Base-by-base conservation (phyloP, 2,888 invertebrate species). In the Meiosimyza decipiens region DNA sequence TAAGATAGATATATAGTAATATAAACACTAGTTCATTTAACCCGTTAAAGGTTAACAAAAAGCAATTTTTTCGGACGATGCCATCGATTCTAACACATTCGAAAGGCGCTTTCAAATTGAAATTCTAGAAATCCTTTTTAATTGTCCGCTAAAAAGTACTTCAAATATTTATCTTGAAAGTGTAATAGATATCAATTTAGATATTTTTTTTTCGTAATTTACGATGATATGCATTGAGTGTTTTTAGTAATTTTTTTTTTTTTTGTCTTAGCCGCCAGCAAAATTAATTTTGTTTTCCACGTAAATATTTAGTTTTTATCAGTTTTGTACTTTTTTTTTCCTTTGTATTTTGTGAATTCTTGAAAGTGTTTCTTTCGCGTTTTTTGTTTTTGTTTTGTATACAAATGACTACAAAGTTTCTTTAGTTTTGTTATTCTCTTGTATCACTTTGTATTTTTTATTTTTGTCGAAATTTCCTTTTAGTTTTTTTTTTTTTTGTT, bases 351-450 rank as follows among this genome's bases (percentile, higher is more conserved):
- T 67, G 7, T 59, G 18, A 40, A 33, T 22, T 65, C 18, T 49
- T 65, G 15, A 15, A 70, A 60, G 28, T 12, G 67, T 60, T 73
- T 64, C 51, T 64, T 16, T 49, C 49, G n/a, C 49, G 47, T 16
- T 16, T 16, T 40, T 55, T 55, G n/a, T 64, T 76, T 67, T 69
- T 65, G 63, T 40, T 40, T 40, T 40, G 40, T 40, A 40, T 40
- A 40, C 40, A 40, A 40, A 40, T 40, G 40, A 40, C 40, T 9
- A 9, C 40, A 5, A 40, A 40, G 40, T 40, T 73, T 68, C 33
- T 33, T 75, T 66, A 28, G 50, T 75, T 72, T 71, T 63, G 69
- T 68, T 60, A 66, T 76, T 63, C 68, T 49, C 57, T 62, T 64
- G 55, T 60, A 52, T 65, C 60, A 63, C 73, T 64, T 68, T 40